Evolutionary conservation across 2,113 vertebrate species (phyloP).

Genomic region (Phycodurus eques): DNA sequence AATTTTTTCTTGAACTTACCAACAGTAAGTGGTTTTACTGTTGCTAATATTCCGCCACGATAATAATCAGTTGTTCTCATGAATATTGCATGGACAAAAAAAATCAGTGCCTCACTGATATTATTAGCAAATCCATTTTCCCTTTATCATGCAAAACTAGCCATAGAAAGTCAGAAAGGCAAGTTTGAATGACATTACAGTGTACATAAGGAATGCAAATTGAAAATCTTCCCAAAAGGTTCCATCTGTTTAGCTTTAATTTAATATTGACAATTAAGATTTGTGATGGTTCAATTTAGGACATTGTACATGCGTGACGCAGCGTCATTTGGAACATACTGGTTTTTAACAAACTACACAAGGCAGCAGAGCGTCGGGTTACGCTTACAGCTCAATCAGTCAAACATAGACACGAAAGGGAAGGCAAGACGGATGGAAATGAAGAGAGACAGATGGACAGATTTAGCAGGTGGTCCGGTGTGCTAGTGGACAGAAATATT

Average conservation of each 20-base stretch:
- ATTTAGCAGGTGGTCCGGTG: not conserved
- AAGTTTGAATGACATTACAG: not conserved
- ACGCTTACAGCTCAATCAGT: constrained; percentile 57
- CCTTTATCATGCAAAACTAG: not conserved
- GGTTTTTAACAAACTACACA: constrained; percentile 59
- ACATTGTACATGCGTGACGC: constrained; percentile 48
- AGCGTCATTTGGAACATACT: constrained; percentile 60
- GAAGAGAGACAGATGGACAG: constrained; percentile 29
- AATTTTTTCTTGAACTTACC: not conserved
- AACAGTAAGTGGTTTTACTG: not conserved
- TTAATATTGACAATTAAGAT: not conserved
- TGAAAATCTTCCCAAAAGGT: constrained; percentile 11
- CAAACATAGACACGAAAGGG: constrained; percentile 33
- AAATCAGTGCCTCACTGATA: not conserved
- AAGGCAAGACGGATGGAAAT: constrained; percentile 37
- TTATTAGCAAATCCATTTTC: not conserved
- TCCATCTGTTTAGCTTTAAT: constrained; percentile 7
- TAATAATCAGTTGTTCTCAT: not conserved
- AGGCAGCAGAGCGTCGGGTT: constrained; percentile 63
- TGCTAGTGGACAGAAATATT: not conserved
- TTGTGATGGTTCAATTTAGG: not conserved
- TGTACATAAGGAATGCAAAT: not conserved
- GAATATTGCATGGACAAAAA: not conserved
- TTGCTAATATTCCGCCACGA: not conserved
- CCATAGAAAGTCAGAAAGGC: not conserved